Percentiles rank a stretch among this genome's conserved stretches.
Conservation (phyloP, 2,113 vertebrate species). For the Cheilinus undulatus region DNA sequence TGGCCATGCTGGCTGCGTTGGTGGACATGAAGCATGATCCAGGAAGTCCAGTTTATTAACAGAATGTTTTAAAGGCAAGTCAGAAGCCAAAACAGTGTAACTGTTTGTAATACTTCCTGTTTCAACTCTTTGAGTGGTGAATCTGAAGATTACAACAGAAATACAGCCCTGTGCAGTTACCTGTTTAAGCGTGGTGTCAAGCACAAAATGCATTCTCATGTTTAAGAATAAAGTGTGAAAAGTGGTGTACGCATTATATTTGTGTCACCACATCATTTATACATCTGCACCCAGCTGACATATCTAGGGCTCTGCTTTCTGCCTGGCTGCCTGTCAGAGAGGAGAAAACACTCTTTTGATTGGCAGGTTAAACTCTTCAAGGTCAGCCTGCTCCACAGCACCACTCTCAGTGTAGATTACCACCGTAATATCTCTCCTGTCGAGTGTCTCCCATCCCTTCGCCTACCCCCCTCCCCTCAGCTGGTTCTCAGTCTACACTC, state of each 20-base stretch:
- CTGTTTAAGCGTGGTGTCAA: too few species aligned
- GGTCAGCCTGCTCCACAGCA: slow-evolving; percentile 72
- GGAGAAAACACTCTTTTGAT: slow-evolving; percentile 62
- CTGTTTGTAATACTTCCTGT: background rate
- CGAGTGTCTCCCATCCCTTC: slow-evolving; percentile 28
- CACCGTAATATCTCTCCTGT: slow-evolving; percentile 71
- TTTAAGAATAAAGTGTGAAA: slow-evolving; percentile 4
- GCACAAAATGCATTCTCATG: background rate
- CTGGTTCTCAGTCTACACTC: slow-evolving; percentile 44
- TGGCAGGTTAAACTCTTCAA: slow-evolving; percentile 78
- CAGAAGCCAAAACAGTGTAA: background rate
- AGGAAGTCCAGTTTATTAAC: background rate
- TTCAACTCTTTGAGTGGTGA: background rate
- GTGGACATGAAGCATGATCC: background rate
- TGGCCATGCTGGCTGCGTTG: background rate
- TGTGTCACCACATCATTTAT: slow-evolving; percentile 47
- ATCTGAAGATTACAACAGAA: too few species aligned
- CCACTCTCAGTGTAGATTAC: slow-evolving; percentile 72
- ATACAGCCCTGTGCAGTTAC: too few species aligned
- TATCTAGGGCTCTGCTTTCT: slow-evolving; percentile 72
- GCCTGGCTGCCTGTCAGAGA: slow-evolving; percentile 61
- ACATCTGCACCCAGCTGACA: slow-evolving; percentile 63
- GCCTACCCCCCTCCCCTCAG: background rate
- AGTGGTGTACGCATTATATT: slow-evolving; percentile 14
- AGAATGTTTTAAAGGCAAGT: background rate